Evolutionary conservation across 2,113 vertebrate species (phyloP), one percentile per base, ranked within the genome.

Genomic region (Xenotilapia leptura): DNA sequence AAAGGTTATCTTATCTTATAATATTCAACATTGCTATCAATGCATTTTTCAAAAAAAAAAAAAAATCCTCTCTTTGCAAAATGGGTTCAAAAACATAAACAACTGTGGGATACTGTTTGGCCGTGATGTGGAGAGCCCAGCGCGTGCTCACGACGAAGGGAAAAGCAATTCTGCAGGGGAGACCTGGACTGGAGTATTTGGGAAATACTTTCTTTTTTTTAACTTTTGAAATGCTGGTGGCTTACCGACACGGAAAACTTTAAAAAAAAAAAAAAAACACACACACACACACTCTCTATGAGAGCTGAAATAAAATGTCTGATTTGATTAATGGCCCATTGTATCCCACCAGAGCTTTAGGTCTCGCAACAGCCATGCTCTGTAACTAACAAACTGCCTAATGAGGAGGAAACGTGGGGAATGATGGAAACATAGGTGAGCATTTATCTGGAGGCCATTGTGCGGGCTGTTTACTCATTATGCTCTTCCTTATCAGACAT

Each of bases 241-340:
- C 13, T 28, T 3, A 58, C 55, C 13, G 2, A 2, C 1, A 58
- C 7, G 55, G 3, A 9, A 1, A 58, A 58, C 55, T 0, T 56
- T 0, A 7, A 28, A 56, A 12, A 12, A n/a, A 3, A 2, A 2
- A 5, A 3, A 47, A 0, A 15, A 2, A 31, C 1, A 5, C 4
- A 10, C 21, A 5, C 4, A 55, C 55, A 58, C 7, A 15, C 26
- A 15, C 55, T 1, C 55, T 6, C 13, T 58, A 31, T 58, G 56
- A 58, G 33, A 68, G 19, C 13, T 31, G 26, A 40, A 68, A 40
- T 68, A 21, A 21, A 62, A 36, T 65, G 17, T 65, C 60, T 21
- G 10, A 38, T 68, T 38, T 68, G 19, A 40, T 40, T 33, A 33
- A 33, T 60, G 56, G 56, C 26, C 56, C 56, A 31, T 31, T 6